These are phyloP conservation scores for Hirtodrosophila duncani DNA, from an alignment of 2,888 invertebrate genomes.

Conservation along the genomic window DNA sequence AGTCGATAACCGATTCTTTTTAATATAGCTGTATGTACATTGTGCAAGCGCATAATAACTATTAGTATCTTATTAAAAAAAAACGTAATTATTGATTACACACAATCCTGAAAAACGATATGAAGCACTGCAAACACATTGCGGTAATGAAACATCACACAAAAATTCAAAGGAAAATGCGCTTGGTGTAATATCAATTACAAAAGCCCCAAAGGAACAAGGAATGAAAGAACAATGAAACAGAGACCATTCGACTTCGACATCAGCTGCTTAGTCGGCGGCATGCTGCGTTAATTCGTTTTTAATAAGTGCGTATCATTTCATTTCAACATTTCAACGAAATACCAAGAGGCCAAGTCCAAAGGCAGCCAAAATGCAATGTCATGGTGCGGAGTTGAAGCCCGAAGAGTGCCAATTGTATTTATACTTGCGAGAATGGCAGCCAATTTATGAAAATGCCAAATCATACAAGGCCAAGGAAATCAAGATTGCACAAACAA, in stretches of 20 bases:
- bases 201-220: constrained; percentile 52
- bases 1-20: too few species aligned
- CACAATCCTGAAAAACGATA: constrained; percentile 15
- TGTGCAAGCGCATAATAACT: too few species aligned
- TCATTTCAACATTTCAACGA: constrained; percentile 65
- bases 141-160: neutral
- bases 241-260: constrained; percentile 34
- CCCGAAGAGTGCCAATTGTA: constrained; percentile 73
- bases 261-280: constrained; percentile 42
- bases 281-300: constrained; percentile 70
- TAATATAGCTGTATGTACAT: too few species aligned
- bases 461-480: constrained; percentile 67
- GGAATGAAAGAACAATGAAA: constrained; percentile 46
- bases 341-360: constrained; percentile 22
- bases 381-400: constrained; percentile 53
- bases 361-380: constrained; percentile 38
- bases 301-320: constrained; percentile 75
- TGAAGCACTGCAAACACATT: constrained; percentile 18
- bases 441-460: constrained; percentile 75
- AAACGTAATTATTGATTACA: too few species aligned
- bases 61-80: too few species aligned
- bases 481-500: constrained; percentile 63
- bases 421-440: constrained; percentile 55
- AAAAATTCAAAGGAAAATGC: constrained; percentile 26
- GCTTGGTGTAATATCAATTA: constrained; percentile 58